Evolutionary conservation across 2,797 vertebrate genomes (phyloP).

Genomic region (Carduelis carduelis): DNA sequence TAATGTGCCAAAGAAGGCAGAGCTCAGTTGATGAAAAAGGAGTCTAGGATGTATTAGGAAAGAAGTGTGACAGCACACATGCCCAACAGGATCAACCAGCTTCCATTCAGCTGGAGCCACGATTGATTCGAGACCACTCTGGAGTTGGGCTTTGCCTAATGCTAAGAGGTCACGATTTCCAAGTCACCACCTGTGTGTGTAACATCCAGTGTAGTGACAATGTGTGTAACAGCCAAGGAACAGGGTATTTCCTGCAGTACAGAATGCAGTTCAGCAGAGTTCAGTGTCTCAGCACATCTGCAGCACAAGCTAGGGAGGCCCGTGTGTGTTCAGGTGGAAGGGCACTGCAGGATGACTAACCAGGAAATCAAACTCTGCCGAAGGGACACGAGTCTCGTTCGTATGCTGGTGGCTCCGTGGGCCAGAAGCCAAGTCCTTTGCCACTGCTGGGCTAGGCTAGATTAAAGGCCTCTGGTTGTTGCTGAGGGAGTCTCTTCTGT

Average conservation of each 20-base stretch:
- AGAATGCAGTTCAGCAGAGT: not conserved
- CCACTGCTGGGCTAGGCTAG: not conserved
- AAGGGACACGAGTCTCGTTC: not conserved
- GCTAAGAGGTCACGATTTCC: not conserved
- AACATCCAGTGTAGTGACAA: not conserved
- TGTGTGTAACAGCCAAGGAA: not conserved
- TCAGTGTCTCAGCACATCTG: not conserved
- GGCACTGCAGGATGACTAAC: not conserved
- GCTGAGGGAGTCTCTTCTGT: not conserved
- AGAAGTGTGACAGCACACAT: not conserved
- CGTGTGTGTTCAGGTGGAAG: not conserved
- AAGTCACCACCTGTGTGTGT: not conserved
- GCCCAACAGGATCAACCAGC: not conserved
- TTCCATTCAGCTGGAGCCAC: not conserved
- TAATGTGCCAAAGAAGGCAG: not conserved
- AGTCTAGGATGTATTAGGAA: not conserved
- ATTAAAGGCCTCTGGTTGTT: not conserved
- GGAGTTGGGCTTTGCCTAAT: not conserved
- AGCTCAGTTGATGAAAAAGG: not conserved
- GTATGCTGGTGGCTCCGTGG: not conserved
- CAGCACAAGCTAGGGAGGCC: not conserved
- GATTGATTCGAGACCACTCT: accelerated
- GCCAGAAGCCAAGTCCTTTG: not conserved
- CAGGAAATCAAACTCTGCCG: not conserved
- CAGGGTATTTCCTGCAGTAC: not conserved